Evolutionary conservation across 2,888 invertebrate species (phyloP), one percentile per base, ranked within the genome.

Genomic region (Acrocyrtus sp.): DNA sequence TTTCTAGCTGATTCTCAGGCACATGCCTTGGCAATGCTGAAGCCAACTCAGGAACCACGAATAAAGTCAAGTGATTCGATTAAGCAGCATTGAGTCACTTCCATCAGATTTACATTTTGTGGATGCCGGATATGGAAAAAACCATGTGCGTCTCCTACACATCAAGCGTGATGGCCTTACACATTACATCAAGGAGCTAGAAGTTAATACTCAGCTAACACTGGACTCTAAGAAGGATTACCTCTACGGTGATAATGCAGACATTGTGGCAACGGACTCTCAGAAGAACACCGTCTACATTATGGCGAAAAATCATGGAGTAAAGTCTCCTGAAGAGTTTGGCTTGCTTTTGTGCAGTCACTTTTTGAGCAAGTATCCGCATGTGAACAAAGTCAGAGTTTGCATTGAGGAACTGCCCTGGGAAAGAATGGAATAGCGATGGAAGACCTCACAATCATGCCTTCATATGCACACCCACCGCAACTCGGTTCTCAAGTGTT

Each of bases 231-330:
- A 90, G 82, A 89, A 89, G 77, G 92, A 93, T 77, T 93, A 92
- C 84, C 84, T 90, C 0, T 83, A 87, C 76, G 91, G 91, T n/a
- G 91, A 93, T 84, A 93, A 93, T 83, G 88, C 89, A 58, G 91
- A 92, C 82, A 90, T 93, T 73, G 90, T 93, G 19, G 92, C 92
- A 12, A 93, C 93, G 0, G 93, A 93, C 82, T 90, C 92, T 0
- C 93, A 93, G 83, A 93, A 93, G 85, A 93, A 93, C 83, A 92
- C 92, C 1, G 90, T 93, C 41, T 93, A 92, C 83, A 84, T 93
- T 43, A 83, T 93, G 79, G 93, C 93, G 6, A 92, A 92, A 83
- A 91, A 92, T 82, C 87, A 90, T 82, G 93, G 92, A 56, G 88
- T 93, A 74, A 89, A 89, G 80, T 90, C 90, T 26, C 91, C 92